These are phyloP conservation scores for Teinopalpus imperialis DNA, from an alignment of 2,888 invertebrate genomes.

Conservation along the genomic window DNA sequence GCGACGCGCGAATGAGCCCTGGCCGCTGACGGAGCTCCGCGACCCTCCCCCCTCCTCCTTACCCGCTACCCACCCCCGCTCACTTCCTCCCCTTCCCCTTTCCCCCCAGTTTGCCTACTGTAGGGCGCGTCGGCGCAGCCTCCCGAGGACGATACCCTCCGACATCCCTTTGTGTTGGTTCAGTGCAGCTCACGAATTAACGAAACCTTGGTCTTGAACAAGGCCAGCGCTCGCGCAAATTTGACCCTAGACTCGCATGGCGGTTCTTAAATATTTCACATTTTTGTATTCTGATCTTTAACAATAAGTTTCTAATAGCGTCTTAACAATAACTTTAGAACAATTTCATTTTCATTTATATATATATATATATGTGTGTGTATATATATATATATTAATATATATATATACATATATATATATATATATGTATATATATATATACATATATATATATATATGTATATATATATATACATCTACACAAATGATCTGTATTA, in stretches of 20 bases:
- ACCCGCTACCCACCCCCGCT: slow-evolving; percentile 23
- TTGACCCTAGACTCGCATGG: neutral
- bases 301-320: too few species aligned
- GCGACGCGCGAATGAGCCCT: slow-evolving; percentile 66
- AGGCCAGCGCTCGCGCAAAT: slow-evolving; percentile 12
- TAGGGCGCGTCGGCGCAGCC: slow-evolving; percentile 43
- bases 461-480: too few species aligned
- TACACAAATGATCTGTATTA: too few species aligned
- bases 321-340: too few species aligned
- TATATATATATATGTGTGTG: too few species aligned
- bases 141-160: slow-evolving; percentile 69
- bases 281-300: too few species aligned
- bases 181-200: slow-evolving; percentile 47
- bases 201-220: slow-evolving; percentile 13
- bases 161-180: slow-evolving; percentile 49
- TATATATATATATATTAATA: too few species aligned
- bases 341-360: too few species aligned
- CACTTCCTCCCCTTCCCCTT: slow-evolving; percentile 26
- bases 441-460: too few species aligned
- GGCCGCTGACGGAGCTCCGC: slow-evolving; percentile 28
- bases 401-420: too few species aligned
- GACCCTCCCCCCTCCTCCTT: slow-evolving; percentile 25
- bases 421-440: too few species aligned
- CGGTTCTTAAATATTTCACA: too few species aligned
- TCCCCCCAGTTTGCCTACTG: slow-evolving; percentile 21